phyloP scores from a whole-genome alignment of 2,113 vertebrate genomes.

The Naja naja region DNA sequence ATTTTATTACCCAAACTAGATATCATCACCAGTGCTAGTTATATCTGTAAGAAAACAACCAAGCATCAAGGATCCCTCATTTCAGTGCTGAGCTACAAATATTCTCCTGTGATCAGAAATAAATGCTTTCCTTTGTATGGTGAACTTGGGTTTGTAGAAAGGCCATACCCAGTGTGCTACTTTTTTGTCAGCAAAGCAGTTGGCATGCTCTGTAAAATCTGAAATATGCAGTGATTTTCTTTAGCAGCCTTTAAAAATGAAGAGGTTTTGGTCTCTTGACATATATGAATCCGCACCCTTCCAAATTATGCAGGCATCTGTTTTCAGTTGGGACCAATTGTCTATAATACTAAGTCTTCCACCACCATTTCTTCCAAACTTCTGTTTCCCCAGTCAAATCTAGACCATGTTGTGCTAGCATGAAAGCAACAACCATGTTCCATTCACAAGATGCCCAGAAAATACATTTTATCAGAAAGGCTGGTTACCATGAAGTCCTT shows the following conservation, averaged over 20 bases:
- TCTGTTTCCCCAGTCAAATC: background rate
- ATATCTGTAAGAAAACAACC: background rate
- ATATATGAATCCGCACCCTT: background rate
- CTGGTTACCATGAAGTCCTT: background rate
- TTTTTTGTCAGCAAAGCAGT: background rate
- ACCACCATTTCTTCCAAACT: background rate
- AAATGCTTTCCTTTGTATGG: background rate
- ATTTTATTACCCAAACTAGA: background rate
- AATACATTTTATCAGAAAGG: background rate
- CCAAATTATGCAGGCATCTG: background rate
- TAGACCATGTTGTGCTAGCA: background rate
- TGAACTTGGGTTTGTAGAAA: background rate
- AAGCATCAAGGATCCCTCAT: background rate
- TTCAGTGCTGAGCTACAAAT: background rate
- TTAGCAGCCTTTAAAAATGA: background rate
- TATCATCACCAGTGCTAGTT: background rate
- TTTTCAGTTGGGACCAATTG: background rate
- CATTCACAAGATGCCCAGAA: background rate
- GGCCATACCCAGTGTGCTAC: background rate
- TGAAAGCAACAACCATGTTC: background rate
- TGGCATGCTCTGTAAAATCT: background rate
- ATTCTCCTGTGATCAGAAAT: background rate
- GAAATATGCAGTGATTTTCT: background rate
- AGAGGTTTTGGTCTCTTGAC: background rate
- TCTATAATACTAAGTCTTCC: background rate